Base-by-base conservation (phyloP, 1,140 invertebrate genomes). In the Pollicipes pollicipes region DNA sequence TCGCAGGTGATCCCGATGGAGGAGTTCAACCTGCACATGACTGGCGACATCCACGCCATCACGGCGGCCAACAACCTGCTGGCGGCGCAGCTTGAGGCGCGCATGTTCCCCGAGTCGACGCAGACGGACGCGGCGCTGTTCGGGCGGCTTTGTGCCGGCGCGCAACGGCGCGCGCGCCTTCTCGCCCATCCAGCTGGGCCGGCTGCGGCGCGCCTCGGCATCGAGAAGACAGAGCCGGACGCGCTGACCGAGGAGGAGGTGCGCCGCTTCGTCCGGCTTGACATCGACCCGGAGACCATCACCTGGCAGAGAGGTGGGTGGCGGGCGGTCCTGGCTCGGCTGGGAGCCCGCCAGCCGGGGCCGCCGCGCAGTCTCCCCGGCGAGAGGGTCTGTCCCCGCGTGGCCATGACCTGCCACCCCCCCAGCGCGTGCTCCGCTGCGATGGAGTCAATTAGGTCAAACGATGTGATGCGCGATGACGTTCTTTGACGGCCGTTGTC, bases 21-120 rank as follows among this genome's bases (percentile, higher is more conserved):
- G 81, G 97, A 99, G 76, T 98, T 99, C 79, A 99, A 99, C 82
- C 85, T 99, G 17, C 97, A 99, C 81, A 82, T 99, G 68, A 99
- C 97, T 10, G 97, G 96, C 27, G 97, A 99, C 78, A 98, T 99
- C 74, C 97, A 99, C 80, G 97, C 97, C 0, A 90, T 99, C 6
- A 91, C 91, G 0, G 95, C 95, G 6, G 97, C 97, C 13, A 98
- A 99, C 81, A 99, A 99, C 82, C 82, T 99, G 10, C 80, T 99
- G 0, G 95, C 97, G 28, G 96, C 85, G 29, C 84, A 84, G 70
- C 82, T 87, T 73, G 85, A 85, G 76, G 82, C 96, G 4, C 90
- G 93, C 77, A 83, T 95, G 75, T 98, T 98, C 81, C 97, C 99
- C 79, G 97, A 99, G 80, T 81, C 87, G 0, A 88, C 87, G 10